Base-by-base conservation (phyloP, 1,140 invertebrate genomes). In the Cydia amplana region DNA sequence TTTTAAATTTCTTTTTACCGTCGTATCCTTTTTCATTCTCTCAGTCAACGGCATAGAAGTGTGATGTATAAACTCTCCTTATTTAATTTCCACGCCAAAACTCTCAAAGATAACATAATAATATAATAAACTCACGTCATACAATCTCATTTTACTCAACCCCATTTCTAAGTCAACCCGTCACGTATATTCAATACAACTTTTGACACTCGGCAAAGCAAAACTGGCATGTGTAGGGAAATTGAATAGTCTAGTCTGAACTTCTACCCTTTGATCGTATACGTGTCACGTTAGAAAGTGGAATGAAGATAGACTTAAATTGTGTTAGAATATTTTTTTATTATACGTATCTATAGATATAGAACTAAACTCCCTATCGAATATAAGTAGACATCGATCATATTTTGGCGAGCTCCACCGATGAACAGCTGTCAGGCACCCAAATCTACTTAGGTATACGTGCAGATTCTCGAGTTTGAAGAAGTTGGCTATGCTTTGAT, bases 121-220 rank as follows among this genome's bases (percentile, higher is more conserved):
- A 18, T 1, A 49, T 55, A n/a, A 20, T 2, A 49, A 16, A 49
- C 46, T 49, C 46, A 55, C 51, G 51, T 55, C 51, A 18, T 18
- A 18, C 51, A 18, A 55, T 55, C 16, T 9, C 51, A 55, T 55
- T 18, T 55, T 18, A 18, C n/a, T 18, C n/a, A 18, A 55, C 51
- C n/a, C 20, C 51, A n/a, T 55, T 55, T 55, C 51, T 16, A 46
- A 46, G 43, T 46, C 2, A 40, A 18, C 51, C n/a, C n/a, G 51
- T 18, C 16, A 55, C 51, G 36, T 40, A 18, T 18, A 55, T 55
- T 55, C 51, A 55, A 55, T 55, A 9, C 51, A 55, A 55, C 51
- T 55, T 55, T 55, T 55, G 51, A 55, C 51, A 55, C 51, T 55
- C 20, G n/a, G 51, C 51, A 55, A 55, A 49, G 46, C 46, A n/a